These are phyloP conservation scores for Balanococcus diminutus DNA, from an alignment of 2,888 invertebrate genomes.

Conservation along the genomic window DNA sequence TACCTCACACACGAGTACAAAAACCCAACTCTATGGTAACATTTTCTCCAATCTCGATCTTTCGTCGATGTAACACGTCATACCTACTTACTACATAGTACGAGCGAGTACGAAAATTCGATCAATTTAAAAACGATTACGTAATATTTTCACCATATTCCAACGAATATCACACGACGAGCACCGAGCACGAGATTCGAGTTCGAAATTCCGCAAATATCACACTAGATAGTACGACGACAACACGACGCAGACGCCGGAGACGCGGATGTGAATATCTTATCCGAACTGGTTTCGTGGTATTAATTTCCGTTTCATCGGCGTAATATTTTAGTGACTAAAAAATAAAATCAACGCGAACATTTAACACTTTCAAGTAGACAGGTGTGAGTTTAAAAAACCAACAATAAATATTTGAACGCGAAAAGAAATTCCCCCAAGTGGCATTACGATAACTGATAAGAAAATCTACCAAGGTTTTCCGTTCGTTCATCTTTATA, in stretches of 20 bases:
- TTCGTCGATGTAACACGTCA: neutral
- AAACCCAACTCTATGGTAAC: neutral
- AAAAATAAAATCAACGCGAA: neutral
- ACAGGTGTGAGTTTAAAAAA: neutral
- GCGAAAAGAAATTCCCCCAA: neutral
- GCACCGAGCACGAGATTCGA: too few species aligned
- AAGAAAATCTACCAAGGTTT: neutral
- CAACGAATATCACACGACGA: too few species aligned
- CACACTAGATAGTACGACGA: neutral
- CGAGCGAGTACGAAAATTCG: neutral
- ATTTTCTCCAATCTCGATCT: neutral
- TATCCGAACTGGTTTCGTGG: neutral
- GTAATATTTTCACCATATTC: neutral
- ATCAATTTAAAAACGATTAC: neutral
- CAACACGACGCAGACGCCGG: neutral
- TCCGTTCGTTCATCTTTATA: neutral
- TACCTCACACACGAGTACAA: neutral
- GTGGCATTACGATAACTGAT: neutral
- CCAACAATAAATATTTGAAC: neutral
- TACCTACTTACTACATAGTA: neutral
- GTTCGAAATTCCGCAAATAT: neutral
- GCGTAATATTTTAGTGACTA: neutral
- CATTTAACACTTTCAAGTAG: neutral
- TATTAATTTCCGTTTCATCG: conserved; percentile 17
- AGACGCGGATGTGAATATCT: neutral